Percentiles rank a stretch among this genome's conserved stretches.
Conservation (phyloP, 2,113 vertebrate species). For the Heterotis niloticus region DNA sequence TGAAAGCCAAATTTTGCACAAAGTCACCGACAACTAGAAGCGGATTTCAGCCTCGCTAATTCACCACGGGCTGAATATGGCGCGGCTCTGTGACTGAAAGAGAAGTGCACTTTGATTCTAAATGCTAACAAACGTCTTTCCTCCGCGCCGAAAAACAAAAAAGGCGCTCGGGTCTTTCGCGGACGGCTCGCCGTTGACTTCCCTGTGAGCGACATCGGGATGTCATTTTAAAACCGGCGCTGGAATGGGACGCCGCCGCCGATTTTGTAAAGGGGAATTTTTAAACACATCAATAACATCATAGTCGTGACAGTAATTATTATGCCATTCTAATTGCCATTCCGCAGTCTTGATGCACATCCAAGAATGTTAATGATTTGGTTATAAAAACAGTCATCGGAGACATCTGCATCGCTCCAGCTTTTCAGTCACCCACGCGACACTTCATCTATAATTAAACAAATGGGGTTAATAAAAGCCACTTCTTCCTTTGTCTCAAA, state of each 20-base stretch:
- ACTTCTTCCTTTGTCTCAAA: slow-evolving; percentile 30
- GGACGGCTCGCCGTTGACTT: slow-evolving; percentile 1
- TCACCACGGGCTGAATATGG: slow-evolving; percentile 4
- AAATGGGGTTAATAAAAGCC: slow-evolving; percentile 38
- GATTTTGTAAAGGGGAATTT: slow-evolving; percentile 22
- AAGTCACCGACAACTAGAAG: slow-evolving; percentile 18
- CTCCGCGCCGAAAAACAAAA: neutral
- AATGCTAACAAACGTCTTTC: slow-evolving; percentile 16
- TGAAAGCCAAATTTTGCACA: neutral
- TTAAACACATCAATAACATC: slow-evolving; percentile 43
- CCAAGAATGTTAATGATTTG: slow-evolving; percentile 43
- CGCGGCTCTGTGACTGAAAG: neutral
- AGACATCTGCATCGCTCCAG: slow-evolving; percentile 42
- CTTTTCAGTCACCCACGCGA: slow-evolving; percentile 39
- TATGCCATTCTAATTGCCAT: slow-evolving; percentile 42
- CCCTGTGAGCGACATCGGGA: slow-evolving; percentile 8
- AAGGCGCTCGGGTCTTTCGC: neutral
- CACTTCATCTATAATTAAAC: slow-evolving; percentile 40
- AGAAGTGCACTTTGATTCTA: slow-evolving; percentile 16
- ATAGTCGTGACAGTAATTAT: slow-evolving; percentile 46
- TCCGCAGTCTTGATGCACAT: slow-evolving; percentile 37
- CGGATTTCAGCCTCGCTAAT: slow-evolving; percentile 12
- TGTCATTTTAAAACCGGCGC: slow-evolving; percentile 16
- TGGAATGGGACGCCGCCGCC: slow-evolving; percentile 8
- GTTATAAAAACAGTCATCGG: slow-evolving; percentile 42